These are phyloP conservation scores for Limosa lapponica DNA, from an alignment of 2,797 vertebrate species.

Conservation along the genomic window DNA sequence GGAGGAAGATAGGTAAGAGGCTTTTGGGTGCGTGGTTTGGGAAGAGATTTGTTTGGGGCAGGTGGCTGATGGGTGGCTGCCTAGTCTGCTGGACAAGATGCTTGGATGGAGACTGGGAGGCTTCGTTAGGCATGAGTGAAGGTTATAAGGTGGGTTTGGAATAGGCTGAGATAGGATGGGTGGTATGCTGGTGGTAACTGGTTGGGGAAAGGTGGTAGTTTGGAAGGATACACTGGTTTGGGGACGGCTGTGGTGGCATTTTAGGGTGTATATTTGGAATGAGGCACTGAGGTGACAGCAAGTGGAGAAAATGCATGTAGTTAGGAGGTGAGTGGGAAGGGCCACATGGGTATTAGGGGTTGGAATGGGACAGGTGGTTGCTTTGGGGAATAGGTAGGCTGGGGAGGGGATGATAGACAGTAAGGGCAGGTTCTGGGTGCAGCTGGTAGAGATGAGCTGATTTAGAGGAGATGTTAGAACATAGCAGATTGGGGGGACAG, in stretches of 20 bases:
- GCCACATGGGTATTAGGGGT: rapidly evolving
- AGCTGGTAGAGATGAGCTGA: not conserved
- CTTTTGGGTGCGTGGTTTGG: not conserved
- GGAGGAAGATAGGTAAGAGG: not conserved
- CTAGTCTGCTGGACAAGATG: not conserved
- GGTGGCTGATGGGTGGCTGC: not conserved
- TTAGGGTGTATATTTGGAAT: rapidly evolving
- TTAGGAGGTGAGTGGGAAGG: not conserved
- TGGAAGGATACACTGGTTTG: not conserved
- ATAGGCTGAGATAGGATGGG: not conserved
- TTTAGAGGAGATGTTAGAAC: not conserved
- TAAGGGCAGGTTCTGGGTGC: not conserved
- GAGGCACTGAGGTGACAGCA: not conserved
- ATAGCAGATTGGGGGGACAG: not conserved
- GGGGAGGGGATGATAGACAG: not conserved
- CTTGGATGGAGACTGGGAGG: not conserved
- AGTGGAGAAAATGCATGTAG: not conserved
- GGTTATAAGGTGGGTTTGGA: not conserved
- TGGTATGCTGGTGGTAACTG: not conserved
- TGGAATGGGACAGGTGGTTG: not conserved
- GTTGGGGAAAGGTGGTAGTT: not conserved
- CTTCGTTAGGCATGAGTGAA: not conserved
- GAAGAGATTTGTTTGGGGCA: not conserved
- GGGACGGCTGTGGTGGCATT: not conserved
- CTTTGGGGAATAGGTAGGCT: not conserved